A percentile compares a stretch with the other conserved stretches of the same genome.
These are phyloP conservation scores for Allophyes oxyacanthae DNA, from an alignment of 2,888 invertebrate species.

Conservation along the genomic window DNA sequence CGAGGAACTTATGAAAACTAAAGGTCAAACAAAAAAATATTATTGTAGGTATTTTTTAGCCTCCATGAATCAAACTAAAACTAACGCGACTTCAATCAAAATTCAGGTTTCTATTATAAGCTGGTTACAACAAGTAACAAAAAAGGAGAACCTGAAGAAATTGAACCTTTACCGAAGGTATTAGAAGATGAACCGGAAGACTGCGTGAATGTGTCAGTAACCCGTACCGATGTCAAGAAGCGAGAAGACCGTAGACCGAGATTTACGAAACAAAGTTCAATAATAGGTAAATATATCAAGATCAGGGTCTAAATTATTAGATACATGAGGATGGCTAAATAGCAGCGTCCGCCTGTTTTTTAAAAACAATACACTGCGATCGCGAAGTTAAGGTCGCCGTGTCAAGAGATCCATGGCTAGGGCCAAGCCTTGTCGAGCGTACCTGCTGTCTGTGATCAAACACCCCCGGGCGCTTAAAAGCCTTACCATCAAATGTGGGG, in stretches of 20 bases:
- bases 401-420: too few species aligned
- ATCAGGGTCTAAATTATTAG: too few species aligned
- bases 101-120: conserved; percentile 83
- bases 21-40: conserved; percentile 78
- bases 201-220: conserved; percentile 6
- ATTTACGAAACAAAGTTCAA: conserved; percentile 72
- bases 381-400: too few species aligned
- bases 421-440: too few species aligned
- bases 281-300: conserved; percentile 52
- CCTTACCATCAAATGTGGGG: too few species aligned
- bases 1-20: conserved; percentile 91
- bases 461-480: too few species aligned
- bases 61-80: neutral
- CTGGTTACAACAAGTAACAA: conserved; percentile 91
- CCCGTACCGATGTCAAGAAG: conserved; percentile 57
- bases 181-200: conserved; percentile 66
- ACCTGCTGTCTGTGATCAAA: too few species aligned
- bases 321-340: too few species aligned
- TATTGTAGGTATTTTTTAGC: neutral
- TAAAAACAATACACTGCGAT: too few species aligned
- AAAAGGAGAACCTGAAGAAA: conserved; percentile 74
- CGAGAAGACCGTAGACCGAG: conserved; percentile 67
- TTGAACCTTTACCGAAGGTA: conserved; percentile 73
- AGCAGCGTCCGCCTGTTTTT: too few species aligned
- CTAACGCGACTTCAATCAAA: conserved; percentile 4